Evolutionary conservation across 2,113 vertebrate species (phyloP).

Genomic region (Calyptomena viridis): DNA sequence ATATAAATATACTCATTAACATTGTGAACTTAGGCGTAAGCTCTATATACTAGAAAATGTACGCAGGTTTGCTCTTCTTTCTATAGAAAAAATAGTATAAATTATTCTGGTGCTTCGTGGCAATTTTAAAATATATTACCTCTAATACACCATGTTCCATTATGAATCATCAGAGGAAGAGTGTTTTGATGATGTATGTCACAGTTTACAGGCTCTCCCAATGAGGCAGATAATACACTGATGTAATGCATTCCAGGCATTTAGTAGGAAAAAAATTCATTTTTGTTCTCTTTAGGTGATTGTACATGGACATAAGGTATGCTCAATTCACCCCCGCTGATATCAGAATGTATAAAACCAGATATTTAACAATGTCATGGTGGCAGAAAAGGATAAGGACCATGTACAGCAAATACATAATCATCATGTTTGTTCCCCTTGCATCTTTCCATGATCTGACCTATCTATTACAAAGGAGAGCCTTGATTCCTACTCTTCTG

Average conservation of each 20-base stretch:
- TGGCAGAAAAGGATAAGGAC: not conserved
- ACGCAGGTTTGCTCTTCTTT: not conserved
- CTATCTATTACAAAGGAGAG: not conserved
- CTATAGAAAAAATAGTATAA: not conserved
- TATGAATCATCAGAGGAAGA: not conserved
- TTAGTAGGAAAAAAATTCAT: not conserved
- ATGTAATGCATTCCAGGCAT: not conserved
- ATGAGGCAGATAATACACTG: not conserved
- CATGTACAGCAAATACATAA: not conserved
- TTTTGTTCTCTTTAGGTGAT: not conserved
- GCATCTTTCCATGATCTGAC: not conserved
- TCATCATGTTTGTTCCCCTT: not conserved
- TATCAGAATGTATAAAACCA: not conserved
- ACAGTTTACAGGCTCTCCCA: conserved; percentile 11
- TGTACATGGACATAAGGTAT: not conserved
- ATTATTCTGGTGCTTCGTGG: not conserved
- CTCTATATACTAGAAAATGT: not conserved
- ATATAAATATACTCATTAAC: not conserved
- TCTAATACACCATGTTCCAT: not conserved
- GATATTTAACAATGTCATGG: not conserved
- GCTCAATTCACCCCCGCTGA: not conserved
- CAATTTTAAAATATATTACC: not conserved
- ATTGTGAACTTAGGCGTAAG: not conserved
- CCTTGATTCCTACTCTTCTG: not conserved
- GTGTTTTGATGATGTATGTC: not conserved